Evolutionary conservation across 2,113 vertebrate species (phyloP), one percentile per base, ranked within the genome.

Genomic region (Merops nubicus): DNA sequence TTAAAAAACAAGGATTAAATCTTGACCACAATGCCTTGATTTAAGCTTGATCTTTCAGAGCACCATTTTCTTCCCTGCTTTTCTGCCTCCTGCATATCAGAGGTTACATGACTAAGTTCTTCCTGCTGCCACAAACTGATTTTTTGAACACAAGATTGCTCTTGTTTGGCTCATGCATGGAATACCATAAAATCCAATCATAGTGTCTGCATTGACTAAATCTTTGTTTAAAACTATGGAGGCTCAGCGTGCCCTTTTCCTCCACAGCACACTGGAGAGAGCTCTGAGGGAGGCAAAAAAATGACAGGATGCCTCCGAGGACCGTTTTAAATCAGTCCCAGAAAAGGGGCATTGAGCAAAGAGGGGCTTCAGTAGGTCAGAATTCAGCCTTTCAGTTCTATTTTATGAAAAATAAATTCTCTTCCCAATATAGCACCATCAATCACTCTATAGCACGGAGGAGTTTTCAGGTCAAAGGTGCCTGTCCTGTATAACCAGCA

Each of bases 151-250:
- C 29, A 75, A 87, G 60, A 60, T 78, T 81, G 43, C 95, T 91
- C 86, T 59, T 74, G 33, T 91, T 92, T 93, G 76, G 56, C 65
- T 83, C 60, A 20, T 17, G 64, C 64, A 43, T 4, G 17, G 31
- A 93, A 96, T 87, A 63, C 72, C 91, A 85, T 26, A 63, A 81
- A 95, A 93, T 87, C 93, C 93, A 78, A 81, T 50, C 79, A 76
- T 20, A 76, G 72, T 11, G 8, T 21, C 50, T 42, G 68, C 56
- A 63, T 19, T 74, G 91, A 84, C 91, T 70, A 84, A 77, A 95
- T 22, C 73, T 81, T 91, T 63, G 43, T 89, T 91, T 86, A 84
- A 72, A 53, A 45, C 50, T 18, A 1, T 2, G 1, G 86, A 81
- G 50, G 76, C 51, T 86, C 80, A 57, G 50, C 54, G 2, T 4